Percentiles rank a stretch among this genome's conserved stretches.
Evolutionary conservation across 2,888 invertebrate species (phyloP).

Genomic region (Gymnoscelis rufifasciata): DNA sequence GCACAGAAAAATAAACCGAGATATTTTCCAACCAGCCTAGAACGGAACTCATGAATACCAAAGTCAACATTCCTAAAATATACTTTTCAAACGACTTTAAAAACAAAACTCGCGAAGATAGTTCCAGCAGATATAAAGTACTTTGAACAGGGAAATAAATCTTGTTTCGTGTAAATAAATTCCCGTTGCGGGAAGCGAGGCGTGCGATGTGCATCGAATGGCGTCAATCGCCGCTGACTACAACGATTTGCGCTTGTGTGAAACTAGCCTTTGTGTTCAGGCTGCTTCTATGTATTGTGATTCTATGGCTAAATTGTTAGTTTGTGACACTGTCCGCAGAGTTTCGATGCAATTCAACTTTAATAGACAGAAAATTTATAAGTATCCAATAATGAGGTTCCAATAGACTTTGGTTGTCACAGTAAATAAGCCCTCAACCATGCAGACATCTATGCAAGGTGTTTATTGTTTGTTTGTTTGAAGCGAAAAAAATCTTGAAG

Average conservation of each 20-base stretch:
- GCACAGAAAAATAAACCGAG: too few relatives aligned
- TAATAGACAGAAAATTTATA: constrained; percentile 8
- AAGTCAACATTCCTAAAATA: neutral
- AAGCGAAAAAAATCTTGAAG: too few relatives aligned
- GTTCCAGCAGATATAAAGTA: constrained; percentile 2
- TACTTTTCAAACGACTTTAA: neutral
- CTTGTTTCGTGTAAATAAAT: constrained; percentile 35
- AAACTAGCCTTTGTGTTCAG: constrained; percentile 18
- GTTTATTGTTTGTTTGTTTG: too few relatives aligned
- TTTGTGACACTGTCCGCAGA: constrained; percentile 12
- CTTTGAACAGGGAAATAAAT: constrained; percentile 26
- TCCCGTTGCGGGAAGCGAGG: constrained; percentile 26
- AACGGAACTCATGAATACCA: neutral
- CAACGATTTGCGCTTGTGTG: constrained; percentile 29
- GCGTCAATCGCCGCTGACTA: constrained; percentile 28
- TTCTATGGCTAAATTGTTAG: constrained; percentile 21
- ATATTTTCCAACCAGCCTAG: neutral
- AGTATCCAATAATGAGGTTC: too few relatives aligned
- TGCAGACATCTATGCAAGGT: too few relatives aligned
- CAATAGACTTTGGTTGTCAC: too few relatives aligned
- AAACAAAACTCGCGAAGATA: constrained; percentile 5
- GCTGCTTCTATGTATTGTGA: constrained; percentile 14
- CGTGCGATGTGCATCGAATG: constrained; percentile 28
- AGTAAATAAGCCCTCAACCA: too few relatives aligned
- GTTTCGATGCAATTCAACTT: constrained; percentile 17